Conservation (phyloP, 2,113 vertebrate genomes). For the Perca fluviatilis region DNA sequence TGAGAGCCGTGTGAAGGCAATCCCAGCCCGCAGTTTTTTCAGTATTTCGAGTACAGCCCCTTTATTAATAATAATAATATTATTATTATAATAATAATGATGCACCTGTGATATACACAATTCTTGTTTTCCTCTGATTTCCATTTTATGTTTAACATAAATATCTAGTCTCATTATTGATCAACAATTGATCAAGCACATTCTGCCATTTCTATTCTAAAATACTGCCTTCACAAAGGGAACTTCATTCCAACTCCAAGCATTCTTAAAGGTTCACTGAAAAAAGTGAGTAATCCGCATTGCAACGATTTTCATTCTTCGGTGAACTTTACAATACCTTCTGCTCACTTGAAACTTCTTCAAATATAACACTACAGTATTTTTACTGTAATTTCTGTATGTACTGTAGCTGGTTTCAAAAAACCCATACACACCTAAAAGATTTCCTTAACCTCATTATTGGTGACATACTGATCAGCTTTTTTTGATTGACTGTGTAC, state of each 20-base stretch:
- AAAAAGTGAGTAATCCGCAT: conserved; percentile 23
- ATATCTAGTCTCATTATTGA: conserved; percentile 47
- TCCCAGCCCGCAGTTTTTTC: no score
- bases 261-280: background rate
- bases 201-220: conserved; percentile 6
- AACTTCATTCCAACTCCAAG: background rate
- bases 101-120: conserved; percentile 3
- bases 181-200: conserved; percentile 52
- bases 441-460: background rate
- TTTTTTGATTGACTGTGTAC: conserved; percentile 5
- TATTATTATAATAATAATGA: conserved; percentile 3
- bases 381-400: background rate
- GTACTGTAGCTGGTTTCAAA: conserved; percentile 6
- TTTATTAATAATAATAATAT: no score
- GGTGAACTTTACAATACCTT: background rate
- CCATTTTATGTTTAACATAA: conserved; percentile 67
- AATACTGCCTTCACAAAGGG: conserved; percentile 28
- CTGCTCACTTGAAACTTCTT: background rate
- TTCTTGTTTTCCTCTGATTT: conserved; percentile 17
- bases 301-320: conserved; percentile 1
- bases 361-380: background rate
- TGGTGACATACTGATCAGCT: conserved; percentile 18
- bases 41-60: no score
- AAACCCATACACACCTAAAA: background rate
- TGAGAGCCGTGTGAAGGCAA: no score